Conservation (phyloP, 2,113 vertebrate species). For the Emydocephalus ijimae region DNA sequence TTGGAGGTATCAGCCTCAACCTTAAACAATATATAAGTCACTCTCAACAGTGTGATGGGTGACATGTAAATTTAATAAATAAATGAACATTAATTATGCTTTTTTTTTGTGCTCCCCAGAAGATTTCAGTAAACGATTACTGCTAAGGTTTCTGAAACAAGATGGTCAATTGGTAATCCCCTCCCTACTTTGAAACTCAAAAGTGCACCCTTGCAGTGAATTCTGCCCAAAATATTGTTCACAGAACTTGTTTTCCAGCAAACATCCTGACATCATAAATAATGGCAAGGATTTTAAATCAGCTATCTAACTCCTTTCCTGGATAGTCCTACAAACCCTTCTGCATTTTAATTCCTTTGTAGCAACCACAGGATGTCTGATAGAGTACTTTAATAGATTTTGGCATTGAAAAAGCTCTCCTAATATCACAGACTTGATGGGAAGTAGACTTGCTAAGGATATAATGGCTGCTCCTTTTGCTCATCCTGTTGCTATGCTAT, state of each 20-base stretch:
- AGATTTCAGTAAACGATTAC: neutral
- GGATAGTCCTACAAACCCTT: neutral
- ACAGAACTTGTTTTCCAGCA: neutral
- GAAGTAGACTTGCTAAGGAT: conserved; percentile 7
- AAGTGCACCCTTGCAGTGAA: neutral
- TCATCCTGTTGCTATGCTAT: conserved; percentile 8
- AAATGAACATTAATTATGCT: neutral
- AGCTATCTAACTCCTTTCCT: conserved; percentile 23
- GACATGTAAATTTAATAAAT: neutral
- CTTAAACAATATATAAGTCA: neutral
- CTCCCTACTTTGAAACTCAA: neutral
- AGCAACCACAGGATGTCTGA: conserved; percentile 12
- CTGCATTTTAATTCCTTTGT: conserved; percentile 15
- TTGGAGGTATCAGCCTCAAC: neutral
- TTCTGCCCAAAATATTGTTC: neutral
- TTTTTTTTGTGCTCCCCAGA: neutral
- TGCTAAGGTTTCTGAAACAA: neutral
- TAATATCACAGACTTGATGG: conserved; percentile 2
- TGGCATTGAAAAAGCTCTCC: neutral
- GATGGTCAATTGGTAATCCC: too few species aligned
- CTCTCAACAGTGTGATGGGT: neutral
- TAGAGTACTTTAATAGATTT: neutral
- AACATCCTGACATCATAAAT: neutral
- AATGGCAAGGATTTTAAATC: neutral
- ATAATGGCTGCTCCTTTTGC: conserved; percentile 5